Base-by-base conservation (phyloP, 2,797 vertebrate species). In the Acanthurus tractus region DNA sequence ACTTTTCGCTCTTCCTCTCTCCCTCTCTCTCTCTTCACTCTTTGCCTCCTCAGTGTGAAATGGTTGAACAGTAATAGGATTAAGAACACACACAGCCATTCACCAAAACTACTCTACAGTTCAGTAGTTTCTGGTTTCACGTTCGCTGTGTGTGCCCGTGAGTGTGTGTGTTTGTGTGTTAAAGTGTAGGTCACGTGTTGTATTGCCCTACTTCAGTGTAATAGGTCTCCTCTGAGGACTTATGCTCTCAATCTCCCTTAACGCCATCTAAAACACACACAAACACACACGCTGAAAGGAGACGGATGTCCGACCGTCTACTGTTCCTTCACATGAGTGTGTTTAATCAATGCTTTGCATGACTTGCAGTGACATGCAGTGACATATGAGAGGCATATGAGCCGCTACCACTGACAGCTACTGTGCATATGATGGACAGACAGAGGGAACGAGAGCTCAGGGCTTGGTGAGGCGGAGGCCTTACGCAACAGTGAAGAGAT, bases 401-500 rank as follows among this genome's bases (percentile, higher is more conserved):
- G 42, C 36, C n/a, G 55, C 66, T 76, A 65, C 44, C 22, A 40
- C 57, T n/a, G 40, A 78, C 48, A 53, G 15, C 4, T 50, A 23
- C 64, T 68, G 63, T 56, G 55, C 44, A 40, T 38, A 61, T 50
- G 76, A 49, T 17, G 38, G 25, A 20, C 49, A 70, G 49, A 44
- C 29, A 64, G 52, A 59, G 45, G 63, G 45, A 57, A 22, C 40
- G 56, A 46, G 74, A 54, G 81, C 38, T 66, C n/a, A 55, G 82
- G 76, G 77, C 79, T 55, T 84, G 85, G 75, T 68, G 70, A 82
- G 82, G 77, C 70, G 20, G 84, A 55, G 74, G 66, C 64, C 87
- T 92, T 89, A 91, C 34, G 88, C 85, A 94, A 92, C 89, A 81
- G 61, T 58, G 68, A 88, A 70, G 85, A 90, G 90, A 93, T 93